Evolutionary conservation across 2,888 invertebrate genomes (phyloP), one percentile per base, ranked within the genome.

Genomic region (Agrochola litura): DNA sequence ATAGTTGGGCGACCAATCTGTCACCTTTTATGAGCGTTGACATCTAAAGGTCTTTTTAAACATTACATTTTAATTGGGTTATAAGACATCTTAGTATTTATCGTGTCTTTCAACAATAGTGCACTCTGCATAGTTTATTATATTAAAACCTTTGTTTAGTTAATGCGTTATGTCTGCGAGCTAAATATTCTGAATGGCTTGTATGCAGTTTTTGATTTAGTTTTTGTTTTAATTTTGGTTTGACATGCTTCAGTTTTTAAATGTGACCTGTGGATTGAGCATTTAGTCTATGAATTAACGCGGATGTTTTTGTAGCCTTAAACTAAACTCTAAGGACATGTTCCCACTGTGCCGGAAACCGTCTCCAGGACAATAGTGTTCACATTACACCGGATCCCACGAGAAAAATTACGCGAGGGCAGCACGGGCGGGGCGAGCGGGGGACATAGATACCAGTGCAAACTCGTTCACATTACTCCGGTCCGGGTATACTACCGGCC

Each of bases 21-120:
- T 90, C 89, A 90, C 81, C 89, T 84, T 84, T 90, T 90, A 88
- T 89, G 66, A 52, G 3, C 79, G 77, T 72, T 84, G 89, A 89
- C 84, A 85, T 85, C 71, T 82, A 82, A 87, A 89, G 86, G 82
- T 83, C 63, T 83, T 66, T 81, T 56, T 65, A 79, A 52, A 81
- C 84, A 82, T 79, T 74, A 80, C 54, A 67, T 80, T 83, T 85
- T 87, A 89, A 89, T 88, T 89, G 80, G 75, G 69, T 74, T 79
- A 67, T n/a, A 66, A 69, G 61, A 73, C 58, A 61, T 75, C 54
- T 63, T 2, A 56, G n/a, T 65, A 22, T 66, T 60, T 78, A 30
- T 81, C 58, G 37, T 73, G 73, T 67, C 54, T 61, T 63, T 8
- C 12, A 49, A 81, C 66, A 79, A 84, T 78, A 66, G 54, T 76